Percentiles rank a stretch among this genome's conserved stretches.
Evolutionary conservation across 2,888 invertebrate genomes (phyloP).

Genomic region (Hemaris fuciformis): DNA sequence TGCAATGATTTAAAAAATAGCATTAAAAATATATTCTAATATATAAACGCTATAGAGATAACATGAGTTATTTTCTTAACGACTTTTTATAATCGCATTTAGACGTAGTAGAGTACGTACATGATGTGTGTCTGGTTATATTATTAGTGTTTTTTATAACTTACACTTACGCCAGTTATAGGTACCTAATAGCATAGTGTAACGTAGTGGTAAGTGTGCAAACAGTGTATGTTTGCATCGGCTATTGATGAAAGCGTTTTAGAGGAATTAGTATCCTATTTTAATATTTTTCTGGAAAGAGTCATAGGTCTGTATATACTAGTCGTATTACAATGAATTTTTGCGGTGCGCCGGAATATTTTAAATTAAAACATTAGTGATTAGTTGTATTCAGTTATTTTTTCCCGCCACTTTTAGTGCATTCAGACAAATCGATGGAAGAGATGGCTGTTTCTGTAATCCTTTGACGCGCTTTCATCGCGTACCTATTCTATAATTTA

Average conservation of each 20-base stretch:
- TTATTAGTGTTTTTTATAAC: conserved; percentile 16
- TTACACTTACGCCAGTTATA: conserved; percentile 26
- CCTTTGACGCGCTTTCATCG: neutral
- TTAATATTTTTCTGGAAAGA: neutral
- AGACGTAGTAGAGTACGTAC: conserved; percentile 29
- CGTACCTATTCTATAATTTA: neutral
- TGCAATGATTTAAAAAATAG: neutral
- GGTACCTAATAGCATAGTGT: neutral
- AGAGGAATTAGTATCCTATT: neutral
- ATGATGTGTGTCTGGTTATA: neutral
- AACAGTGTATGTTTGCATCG: neutral
- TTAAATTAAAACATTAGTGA: neutral
- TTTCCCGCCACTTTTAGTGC: neutral
- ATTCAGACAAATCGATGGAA: neutral
- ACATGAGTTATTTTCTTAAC: conserved; percentile 18
- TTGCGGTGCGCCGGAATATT: neutral
- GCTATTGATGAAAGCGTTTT: neutral
- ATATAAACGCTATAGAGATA: neutral
- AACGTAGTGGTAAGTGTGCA: neutral
- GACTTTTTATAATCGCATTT: conserved; percentile 33
- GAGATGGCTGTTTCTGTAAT: neutral
- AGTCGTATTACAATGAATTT: neutral
- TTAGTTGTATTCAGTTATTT: neutral
- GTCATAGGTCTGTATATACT: neutral
- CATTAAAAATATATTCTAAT: neutral